Evolutionary conservation across 1,140 invertebrate species (phyloP).

Genomic region (Drosophila paulistorum): DNA sequence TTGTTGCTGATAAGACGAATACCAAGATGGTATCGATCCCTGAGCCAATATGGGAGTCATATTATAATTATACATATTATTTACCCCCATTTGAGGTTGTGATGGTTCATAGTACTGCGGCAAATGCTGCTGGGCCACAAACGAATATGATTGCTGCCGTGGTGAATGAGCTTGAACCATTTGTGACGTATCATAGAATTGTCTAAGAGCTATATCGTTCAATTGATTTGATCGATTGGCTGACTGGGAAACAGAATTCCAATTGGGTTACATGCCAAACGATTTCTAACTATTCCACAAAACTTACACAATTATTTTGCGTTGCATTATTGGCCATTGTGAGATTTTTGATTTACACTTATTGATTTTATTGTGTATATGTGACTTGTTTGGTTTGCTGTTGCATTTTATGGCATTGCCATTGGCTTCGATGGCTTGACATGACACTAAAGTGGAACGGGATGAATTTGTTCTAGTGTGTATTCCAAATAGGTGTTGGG

Average conservation of each 20-base stretch:
- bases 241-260: neutral
- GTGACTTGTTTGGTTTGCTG: no score
- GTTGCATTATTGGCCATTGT: neutral
- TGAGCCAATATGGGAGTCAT: neutral
- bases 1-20: neutral
- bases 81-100: neutral
- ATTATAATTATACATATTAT: slow-evolving; percentile 1
- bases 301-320: neutral
- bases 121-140: neutral
- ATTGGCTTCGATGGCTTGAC: neutral
- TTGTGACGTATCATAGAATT: neutral
- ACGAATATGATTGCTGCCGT: slow-evolving; percentile 1
- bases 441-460: neutral
- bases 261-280: neutral
- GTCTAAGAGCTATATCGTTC: neutral
- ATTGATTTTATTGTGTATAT: neutral
- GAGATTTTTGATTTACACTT: neutral
- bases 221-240: neutral
- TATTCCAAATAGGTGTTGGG: neutral
- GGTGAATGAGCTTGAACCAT: neutral
- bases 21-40: neutral
- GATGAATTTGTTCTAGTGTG: neutral
- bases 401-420: slow-evolving; percentile 3
- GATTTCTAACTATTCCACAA: neutral
- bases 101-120: neutral